Base-by-base conservation (phyloP, 2,888 invertebrate genomes). In the Cordilura impudica region DNA sequence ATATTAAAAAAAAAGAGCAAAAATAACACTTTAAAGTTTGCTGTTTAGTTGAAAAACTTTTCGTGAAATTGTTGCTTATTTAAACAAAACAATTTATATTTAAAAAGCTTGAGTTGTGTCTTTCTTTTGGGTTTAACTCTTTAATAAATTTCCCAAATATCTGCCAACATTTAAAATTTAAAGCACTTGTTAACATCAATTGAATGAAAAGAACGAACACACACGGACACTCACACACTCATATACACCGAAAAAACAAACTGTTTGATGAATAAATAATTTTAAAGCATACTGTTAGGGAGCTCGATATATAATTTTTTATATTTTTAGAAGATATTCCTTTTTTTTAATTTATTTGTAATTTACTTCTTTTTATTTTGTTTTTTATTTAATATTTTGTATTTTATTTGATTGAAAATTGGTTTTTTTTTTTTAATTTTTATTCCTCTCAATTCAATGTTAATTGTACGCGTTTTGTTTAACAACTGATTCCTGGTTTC, bases 141-240 rank as follows among this genome's bases (percentile, higher is more conserved):
- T 29, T 8, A 0, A 39, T 4, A 39, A 0, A 39, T 31, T 31
- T 31, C 4, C 10, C 2, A n/a, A 39, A n/a, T 12, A 12, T n/a
- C n/a, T 39, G 35, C n/a, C 12, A n/a, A n/a, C 35, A n/a, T n/a
- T n/a, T 4, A 12, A 78, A 66, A 56, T 19, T 23, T 5, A 14
- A 72, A 72, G 51, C 81, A 77, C 77, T 81, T 81, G 77, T 81
- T 77, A 77, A 73, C 77, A 73, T 61, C 60, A 61, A 26, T 53
- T 53, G 21, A n/a, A 45, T 35, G 0, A 49, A 31, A 47, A 10
- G 12, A 5, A 35, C 35, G 19, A 10, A 29, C 29, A 60, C 53
- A 73, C 23, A n/a, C n/a, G n/a, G n/a, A 18, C 47, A 60, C 53
- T 29, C 16, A 49, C 53, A 45, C 26, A 60, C 39, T 26, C 16